Conservation (phyloP, 1,140 invertebrate species). For the Polyergus mexicanus region DNA sequence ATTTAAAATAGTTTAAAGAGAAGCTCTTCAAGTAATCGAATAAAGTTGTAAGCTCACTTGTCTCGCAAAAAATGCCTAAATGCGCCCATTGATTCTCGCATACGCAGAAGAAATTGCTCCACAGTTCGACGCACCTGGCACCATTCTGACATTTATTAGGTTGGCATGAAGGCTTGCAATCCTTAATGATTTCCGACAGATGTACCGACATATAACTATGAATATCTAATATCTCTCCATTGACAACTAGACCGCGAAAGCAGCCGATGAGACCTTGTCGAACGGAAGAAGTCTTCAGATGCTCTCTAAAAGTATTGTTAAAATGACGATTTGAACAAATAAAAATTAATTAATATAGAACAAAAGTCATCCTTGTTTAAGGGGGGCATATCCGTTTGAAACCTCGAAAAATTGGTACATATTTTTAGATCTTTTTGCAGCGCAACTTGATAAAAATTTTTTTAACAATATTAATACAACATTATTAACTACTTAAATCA, state of each 20-base stretch:
- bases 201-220: constrained; percentile 97
- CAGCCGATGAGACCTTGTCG: constrained; percentile 96
- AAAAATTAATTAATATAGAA: background rate
- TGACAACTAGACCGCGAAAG: constrained; percentile 96
- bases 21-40: background rate
- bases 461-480: too few species aligned
- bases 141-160: constrained; percentile 97
- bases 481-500: too few species aligned
- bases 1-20: constrained; percentile 3
- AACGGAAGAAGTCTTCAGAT: constrained; percentile 92
- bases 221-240: constrained; percentile 95
- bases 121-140: constrained; percentile 95
- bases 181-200: constrained; percentile 95
- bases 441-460: too few species aligned
- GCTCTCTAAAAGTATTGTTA: constrained; percentile 88
- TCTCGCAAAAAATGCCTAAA: constrained; percentile 95
- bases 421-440: too few species aligned
- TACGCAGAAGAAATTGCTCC: constrained; percentile 96
- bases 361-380: background rate
- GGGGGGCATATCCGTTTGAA: too few species aligned
- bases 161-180: constrained; percentile 97
- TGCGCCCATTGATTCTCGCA: constrained; percentile 97
- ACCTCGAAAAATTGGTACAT: too few species aligned
- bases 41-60: constrained; percentile 89
- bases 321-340: background rate